Evolutionary conservation across 2,797 vertebrate genomes (phyloP).

Genomic region (Urosaurus nigricauda): DNA sequence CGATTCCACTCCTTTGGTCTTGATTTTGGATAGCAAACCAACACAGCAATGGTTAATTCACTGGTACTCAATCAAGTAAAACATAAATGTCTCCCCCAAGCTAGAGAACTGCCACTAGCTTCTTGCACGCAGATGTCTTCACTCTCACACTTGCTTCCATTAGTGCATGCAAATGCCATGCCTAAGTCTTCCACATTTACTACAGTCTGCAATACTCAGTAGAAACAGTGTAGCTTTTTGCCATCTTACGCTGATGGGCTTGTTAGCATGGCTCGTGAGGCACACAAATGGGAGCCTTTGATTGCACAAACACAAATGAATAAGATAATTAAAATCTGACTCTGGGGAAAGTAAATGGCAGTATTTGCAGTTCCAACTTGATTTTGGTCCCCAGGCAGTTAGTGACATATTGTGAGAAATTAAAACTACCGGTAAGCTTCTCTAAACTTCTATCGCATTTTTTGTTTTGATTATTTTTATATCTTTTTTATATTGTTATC

Average conservation of each 20-base stretch:
- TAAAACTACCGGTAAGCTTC: constrained; percentile 7
- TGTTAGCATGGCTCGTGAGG: not conserved
- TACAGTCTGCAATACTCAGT: not conserved
- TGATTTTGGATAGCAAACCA: not conserved
- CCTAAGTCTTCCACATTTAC: not conserved
- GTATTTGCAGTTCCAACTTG: constrained; percentile 6
- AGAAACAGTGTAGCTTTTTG: not conserved
- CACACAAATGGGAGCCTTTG: constrained; percentile 27
- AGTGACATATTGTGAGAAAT: not conserved
- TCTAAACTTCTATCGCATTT: not conserved
- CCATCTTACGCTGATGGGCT: not conserved
- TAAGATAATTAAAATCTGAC: constrained; percentile 32
- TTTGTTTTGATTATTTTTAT: constrained; percentile 17
- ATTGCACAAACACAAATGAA: constrained; percentile 31
- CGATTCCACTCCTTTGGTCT: not conserved
- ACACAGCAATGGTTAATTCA: not conserved
- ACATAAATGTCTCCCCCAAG: not conserved
- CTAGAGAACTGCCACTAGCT: not conserved
- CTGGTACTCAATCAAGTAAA: not conserved
- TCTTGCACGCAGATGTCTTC: not conserved
- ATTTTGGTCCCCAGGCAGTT: constrained; percentile 16
- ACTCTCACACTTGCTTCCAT: constrained; percentile 4
- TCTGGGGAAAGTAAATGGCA: constrained; percentile 26
- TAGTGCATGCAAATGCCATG: not conserved
- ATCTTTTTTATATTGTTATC: constrained; percentile 19